Evolutionary conservation across 2,888 invertebrate genomes (phyloP), one percentile per base, ranked within the genome.

Genomic region (Trypoxylon attenuatum): DNA sequence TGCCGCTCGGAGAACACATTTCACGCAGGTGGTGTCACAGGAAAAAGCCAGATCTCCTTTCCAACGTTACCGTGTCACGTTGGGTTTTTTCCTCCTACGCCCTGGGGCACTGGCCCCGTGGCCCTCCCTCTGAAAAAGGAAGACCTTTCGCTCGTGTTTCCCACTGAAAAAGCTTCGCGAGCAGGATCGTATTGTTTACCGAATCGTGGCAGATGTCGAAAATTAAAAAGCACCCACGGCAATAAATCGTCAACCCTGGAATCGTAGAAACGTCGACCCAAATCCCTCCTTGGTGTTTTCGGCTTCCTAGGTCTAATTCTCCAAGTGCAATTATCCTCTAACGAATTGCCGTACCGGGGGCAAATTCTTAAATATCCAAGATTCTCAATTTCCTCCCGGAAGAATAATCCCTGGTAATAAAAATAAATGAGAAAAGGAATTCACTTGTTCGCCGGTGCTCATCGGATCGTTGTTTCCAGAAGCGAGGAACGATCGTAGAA

Each of bases 121-220:
- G 5, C 2, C 10, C 16, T 16, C 41, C 4, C 2, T 23, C 3
- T 8, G 22, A 41, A 18, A 55, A 49, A 46, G 42, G 42, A 38
- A 43, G 19, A 38, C 29, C 8, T 16, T 33, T 33, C 33, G 22
- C 10, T 23, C 10, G 64, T 13, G 29, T 52, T 42, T 64, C 53
- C 53, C 52, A 16, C 8, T 18, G 29, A 47, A 41, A 47, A 21
- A 49, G 23, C 18, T 25, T 45, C 43, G 47, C 52, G 58, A 41
- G 10, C 41, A 29, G 64, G 64, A 65, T 65, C 29, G 49, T 57
- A 45, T 63, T 42, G 39, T 29, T 49, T 50, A 8, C 46, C 39
- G n/a, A 5, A 16, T 10, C n/a, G 6, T 5, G 21, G 25, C 63
- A 51, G 56, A 63, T 49, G 64, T 8, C 8, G 16, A 27, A 27